phyloP scores from a whole-genome alignment of 2,797 vertebrate genomes.

The Falco berigora region DNA sequence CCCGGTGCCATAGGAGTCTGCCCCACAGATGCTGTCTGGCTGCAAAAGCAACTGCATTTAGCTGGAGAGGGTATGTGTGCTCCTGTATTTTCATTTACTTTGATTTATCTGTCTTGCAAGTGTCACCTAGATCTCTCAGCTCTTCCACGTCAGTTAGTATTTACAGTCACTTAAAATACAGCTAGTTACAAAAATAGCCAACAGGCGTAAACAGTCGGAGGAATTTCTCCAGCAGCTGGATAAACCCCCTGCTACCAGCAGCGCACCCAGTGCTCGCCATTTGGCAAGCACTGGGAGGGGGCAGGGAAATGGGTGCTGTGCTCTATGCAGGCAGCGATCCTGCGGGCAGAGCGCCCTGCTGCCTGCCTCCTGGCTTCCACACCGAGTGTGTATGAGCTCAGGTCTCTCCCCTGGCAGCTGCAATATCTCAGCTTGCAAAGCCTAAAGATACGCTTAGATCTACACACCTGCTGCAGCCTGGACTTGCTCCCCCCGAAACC shows the following conservation, averaged over 20 bases:
- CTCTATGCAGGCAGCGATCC: neutral
- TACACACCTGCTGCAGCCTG: neutral
- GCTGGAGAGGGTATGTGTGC: neutral
- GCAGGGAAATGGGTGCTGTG: neutral
- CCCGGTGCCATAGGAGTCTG: neutral
- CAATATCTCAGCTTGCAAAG: neutral
- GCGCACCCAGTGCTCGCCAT: neutral
- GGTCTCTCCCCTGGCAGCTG: neutral
- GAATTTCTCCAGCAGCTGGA: neutral
- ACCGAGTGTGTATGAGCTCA: fast-evolving
- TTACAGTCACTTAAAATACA: neutral
- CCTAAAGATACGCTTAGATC: neutral
- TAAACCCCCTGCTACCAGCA: neutral
- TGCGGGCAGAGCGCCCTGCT: neutral
- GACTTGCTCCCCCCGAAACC: neutral
- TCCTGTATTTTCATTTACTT: neutral
- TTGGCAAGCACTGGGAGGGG: neutral
- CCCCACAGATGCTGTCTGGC: neutral
- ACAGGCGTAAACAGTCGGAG: neutral
- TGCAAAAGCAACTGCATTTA: neutral
- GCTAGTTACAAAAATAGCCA: neutral
- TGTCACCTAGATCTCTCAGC: neutral
- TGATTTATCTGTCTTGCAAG: neutral
- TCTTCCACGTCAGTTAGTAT: neutral
- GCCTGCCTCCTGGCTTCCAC: neutral